phyloP scores from a whole-genome alignment of 2,888 invertebrate species.

The Conistra vaccinii region DNA sequence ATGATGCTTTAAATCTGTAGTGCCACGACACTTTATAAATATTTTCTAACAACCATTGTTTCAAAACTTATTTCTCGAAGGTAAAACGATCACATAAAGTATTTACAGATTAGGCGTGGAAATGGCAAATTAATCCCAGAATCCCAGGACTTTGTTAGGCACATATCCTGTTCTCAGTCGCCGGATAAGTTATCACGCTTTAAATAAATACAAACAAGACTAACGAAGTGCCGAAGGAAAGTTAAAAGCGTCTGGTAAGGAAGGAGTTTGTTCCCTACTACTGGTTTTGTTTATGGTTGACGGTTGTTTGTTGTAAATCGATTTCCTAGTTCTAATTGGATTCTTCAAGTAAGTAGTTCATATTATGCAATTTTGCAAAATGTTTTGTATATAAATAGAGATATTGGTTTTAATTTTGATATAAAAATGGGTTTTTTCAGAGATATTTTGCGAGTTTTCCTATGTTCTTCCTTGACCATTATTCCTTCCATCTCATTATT shows the following conservation, averaged over 20 bases:
- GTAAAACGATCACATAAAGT: slow-evolving; percentile 51
- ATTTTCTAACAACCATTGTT: slow-evolving; percentile 22
- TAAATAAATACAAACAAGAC: slow-evolving; percentile 88
- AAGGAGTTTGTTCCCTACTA: slow-evolving; percentile 76
- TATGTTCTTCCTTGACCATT: background rate
- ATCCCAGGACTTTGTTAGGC: slow-evolving; percentile 74
- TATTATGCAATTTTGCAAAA: background rate
- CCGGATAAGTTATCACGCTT: slow-evolving; percentile 86
- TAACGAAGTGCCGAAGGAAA: slow-evolving; percentile 89
- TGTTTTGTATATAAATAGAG: background rate
- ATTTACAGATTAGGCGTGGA: slow-evolving; percentile 73
- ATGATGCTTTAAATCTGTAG: background rate
- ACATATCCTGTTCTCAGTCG: slow-evolving; percentile 85
- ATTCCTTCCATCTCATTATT: too few relatives aligned
- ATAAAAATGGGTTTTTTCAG: background rate
- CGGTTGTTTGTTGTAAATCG: slow-evolving; percentile 17
- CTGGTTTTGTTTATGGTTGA: slow-evolving; percentile 34
- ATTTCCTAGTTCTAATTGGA: slow-evolving; percentile 44
- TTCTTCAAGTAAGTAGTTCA: slow-evolving; percentile 3
- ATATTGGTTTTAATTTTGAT: background rate
- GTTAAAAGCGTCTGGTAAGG: slow-evolving; percentile 85
- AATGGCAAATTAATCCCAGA: slow-evolving; percentile 77
- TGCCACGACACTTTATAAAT: background rate
- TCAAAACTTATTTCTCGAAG: slow-evolving; percentile 43
- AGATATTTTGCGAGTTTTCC: background rate